Percentiles rank a stretch among this genome's conserved stretches.
These are phyloP conservation scores for Dryobota labecula DNA, from an alignment of 2,888 invertebrate species.

Conservation along the genomic window DNA sequence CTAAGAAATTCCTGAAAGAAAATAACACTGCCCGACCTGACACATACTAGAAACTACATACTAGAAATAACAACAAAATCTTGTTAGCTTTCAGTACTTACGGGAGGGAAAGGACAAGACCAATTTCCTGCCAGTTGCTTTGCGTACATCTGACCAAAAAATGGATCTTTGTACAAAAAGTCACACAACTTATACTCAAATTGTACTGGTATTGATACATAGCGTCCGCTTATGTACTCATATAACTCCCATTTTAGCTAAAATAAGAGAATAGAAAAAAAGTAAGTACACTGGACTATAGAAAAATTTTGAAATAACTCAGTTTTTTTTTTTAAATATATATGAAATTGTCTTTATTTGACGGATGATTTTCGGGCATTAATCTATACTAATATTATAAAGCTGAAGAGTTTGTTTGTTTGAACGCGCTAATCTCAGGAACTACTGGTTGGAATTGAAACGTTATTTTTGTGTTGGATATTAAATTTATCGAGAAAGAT, in stretches of 20 bases:
- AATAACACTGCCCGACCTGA: background rate
- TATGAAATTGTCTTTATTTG: no score
- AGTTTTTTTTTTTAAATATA: no score
- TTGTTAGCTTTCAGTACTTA: conserved; percentile 25
- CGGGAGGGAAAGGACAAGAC: conserved; percentile 60
- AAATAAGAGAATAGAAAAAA: background rate
- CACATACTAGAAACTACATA: background rate
- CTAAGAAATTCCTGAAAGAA: background rate
- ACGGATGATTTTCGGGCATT: no score
- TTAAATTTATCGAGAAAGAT: no score
- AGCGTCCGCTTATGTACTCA: conserved; percentile 48
- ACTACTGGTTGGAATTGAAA: no score
- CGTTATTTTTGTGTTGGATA: no score
- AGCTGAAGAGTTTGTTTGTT: no score
- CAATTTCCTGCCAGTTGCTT: conserved; percentile 57
- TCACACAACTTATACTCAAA: conserved; percentile 58
- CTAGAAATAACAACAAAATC: background rate
- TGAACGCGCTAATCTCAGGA: no score
- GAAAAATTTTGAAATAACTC: no score
- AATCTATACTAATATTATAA: no score
- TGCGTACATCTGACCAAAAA: conserved; percentile 63
- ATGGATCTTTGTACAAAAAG: conserved; percentile 62
- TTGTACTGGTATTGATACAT: conserved; percentile 29
- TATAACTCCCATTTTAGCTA: conserved; percentile 39
- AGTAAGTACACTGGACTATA: no score